A percentile compares a stretch with the other conserved stretches of the same genome.
These are phyloP conservation scores for Gobiocypris rarus DNA, from an alignment of 2,113 vertebrate genomes.

Conservation along the genomic window DNA sequence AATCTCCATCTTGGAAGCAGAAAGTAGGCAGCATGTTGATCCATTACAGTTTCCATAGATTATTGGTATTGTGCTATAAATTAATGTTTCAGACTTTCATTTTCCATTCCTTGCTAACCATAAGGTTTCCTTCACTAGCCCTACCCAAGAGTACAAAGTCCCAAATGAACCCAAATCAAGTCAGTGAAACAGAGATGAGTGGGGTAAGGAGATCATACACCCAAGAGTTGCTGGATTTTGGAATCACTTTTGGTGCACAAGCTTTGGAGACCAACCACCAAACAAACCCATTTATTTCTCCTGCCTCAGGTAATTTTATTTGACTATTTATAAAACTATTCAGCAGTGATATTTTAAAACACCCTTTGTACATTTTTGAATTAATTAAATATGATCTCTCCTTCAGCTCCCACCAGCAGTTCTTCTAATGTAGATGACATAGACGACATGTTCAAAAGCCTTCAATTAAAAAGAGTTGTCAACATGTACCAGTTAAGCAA, in stretches of 20 bases:
- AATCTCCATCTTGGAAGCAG: neutral
- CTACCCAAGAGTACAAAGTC: slow-evolving; percentile 51
- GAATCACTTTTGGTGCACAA: slow-evolving; percentile 68
- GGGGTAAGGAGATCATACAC: slow-evolving; percentile 64
- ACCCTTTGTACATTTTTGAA: neutral
- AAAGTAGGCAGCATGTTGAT: neutral
- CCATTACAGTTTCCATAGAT: too few relatives aligned
- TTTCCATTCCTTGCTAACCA: slow-evolving; percentile 10
- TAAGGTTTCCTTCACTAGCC: slow-evolving; percentile 12
- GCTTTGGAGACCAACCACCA: slow-evolving; percentile 5
- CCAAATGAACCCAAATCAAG: slow-evolving; percentile 43
- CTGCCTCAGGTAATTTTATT: slow-evolving; percentile 58
- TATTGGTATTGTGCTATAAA: neutral
- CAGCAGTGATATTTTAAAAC: neutral
- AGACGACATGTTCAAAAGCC: slow-evolving; percentile 57
- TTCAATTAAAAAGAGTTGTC: slow-evolving; percentile 57
- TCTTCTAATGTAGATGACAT: slow-evolving; percentile 51
- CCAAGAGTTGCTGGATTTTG: slow-evolving; percentile 70
- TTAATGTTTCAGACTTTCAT: neutral
- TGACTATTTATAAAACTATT: neutral
- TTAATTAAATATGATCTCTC: neutral
- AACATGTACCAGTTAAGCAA: slow-evolving; percentile 51
- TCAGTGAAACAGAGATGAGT: slow-evolving; percentile 11
- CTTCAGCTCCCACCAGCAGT: slow-evolving; percentile 40
- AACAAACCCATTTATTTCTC: slow-evolving; percentile 61